A percentile compares a stretch with the other conserved stretches of the same genome.
These are phyloP conservation scores for Epizoanthus stellaris DNA, from an alignment of 92 coral and sea anemone genomes.

Conservation along the genomic window DNA sequence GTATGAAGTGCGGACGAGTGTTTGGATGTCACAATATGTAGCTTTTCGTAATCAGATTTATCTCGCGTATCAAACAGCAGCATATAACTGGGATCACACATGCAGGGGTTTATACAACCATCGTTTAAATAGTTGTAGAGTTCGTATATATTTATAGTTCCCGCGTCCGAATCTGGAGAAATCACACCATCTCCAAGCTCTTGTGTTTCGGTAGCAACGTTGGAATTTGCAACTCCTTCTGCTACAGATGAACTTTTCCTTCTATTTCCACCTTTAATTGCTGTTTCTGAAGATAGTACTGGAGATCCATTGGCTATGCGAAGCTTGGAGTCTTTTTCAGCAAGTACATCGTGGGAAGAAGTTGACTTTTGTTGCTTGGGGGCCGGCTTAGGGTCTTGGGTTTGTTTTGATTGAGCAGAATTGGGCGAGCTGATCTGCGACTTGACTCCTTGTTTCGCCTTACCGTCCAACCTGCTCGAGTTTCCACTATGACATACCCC, in stretches of 20 bases:
- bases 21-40: conserved; percentile 79
- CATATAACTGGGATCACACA: conserved; percentile 88
- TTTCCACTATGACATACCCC: conserved; percentile 66
- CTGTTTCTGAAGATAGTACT: conserved; percentile 4
- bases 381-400: background rate
- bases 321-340: background rate
- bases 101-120: conserved; percentile 82
- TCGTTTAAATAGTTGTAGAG: conserved; percentile 93
- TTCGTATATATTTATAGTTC: conserved; percentile 67
- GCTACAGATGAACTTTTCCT: background rate
- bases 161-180: conserved; percentile 24
- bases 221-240: conserved; percentile 63
- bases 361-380: background rate
- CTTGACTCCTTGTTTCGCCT: conserved; percentile 4
- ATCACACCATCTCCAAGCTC: conserved; percentile 18
- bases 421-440: background rate
- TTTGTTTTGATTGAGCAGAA: background rate
- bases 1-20: conserved; percentile 63
- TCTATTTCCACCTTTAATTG: background rate
- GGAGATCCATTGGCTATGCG: background rate
- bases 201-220: conserved; percentile 60
- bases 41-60: conserved; percentile 61
- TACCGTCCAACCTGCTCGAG: conserved; percentile 36
- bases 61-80: conserved; percentile 84
- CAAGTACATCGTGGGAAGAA: background rate